A percentile compares a stretch with the other conserved stretches of the same genome.
These are phyloP conservation scores for Ianthella basta DNA, from an alignment of 37 sponge, comb jelly and placozoan species.

Conservation along the genomic window DNA sequence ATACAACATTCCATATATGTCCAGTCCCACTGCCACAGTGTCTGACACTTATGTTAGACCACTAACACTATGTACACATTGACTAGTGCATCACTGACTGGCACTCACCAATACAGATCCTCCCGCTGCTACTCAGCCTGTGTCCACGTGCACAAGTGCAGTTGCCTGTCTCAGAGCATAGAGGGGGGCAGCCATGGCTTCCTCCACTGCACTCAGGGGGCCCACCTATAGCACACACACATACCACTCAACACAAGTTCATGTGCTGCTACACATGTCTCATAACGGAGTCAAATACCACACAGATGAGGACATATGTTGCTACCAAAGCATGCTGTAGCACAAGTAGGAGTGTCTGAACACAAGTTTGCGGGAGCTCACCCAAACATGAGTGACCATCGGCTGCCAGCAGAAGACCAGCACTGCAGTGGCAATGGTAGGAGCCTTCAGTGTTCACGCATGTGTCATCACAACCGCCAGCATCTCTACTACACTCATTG, in stretches of 20 bases:
- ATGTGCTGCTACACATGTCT: too few species aligned
- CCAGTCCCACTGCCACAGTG: too few species aligned
- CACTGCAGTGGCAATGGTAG: conserved; percentile 38
- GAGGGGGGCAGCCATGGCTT: conserved; percentile 9
- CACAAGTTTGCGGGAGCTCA: too few species aligned
- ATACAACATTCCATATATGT: too few species aligned
- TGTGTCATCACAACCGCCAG: conserved; percentile 36
- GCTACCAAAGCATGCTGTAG: too few species aligned
- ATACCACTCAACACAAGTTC: conserved; percentile 36
- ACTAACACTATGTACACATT: too few species aligned
- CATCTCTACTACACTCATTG: conserved; percentile 42
- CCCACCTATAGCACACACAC: not conserved
- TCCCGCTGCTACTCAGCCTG: conserved; percentile 30
- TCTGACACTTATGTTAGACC: too few species aligned
- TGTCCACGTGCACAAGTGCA: conserved; percentile 55
- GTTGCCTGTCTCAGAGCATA: not conserved
- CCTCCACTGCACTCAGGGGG: not conserved
- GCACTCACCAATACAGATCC: conserved; percentile 53
- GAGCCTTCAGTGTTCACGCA: conserved; percentile 50
- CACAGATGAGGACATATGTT: too few species aligned
- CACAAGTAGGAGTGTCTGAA: too few species aligned
- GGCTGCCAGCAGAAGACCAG: conserved; percentile 14
- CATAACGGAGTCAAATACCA: too few species aligned
- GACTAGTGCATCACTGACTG: too few species aligned
- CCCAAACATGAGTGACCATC: conserved; percentile 34